phyloP scores from a whole-genome alignment of 2,797 vertebrate species.

The Geotrypetes seraphini region DNA sequence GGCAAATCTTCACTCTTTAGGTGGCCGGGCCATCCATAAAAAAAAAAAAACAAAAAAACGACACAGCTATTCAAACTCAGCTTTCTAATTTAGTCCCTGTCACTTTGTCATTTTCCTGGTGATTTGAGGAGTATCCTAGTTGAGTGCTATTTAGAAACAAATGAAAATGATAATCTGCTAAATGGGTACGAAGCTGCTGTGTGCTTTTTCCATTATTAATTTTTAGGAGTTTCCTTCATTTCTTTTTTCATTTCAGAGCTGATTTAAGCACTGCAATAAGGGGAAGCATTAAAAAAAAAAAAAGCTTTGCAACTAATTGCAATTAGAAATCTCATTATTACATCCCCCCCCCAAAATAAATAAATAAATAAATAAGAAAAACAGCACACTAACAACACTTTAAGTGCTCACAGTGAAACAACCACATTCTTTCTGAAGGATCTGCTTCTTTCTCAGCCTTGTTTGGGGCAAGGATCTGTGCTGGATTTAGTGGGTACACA shows the following conservation, averaged over 20 bases:
- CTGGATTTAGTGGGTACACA: too few relatives aligned
- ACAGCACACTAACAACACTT: too few relatives aligned
- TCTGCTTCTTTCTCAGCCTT: too few relatives aligned
- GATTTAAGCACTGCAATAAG: conserved; percentile 8
- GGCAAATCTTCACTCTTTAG: conserved; percentile 25
- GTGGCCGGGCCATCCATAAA: conserved; percentile 22
- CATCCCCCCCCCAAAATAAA: too few relatives aligned
- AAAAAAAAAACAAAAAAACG: conserved; percentile 31
- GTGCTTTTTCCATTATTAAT: conserved; percentile 23
- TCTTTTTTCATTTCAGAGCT: conserved; percentile 8
- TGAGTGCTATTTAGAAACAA: conserved; percentile 24
- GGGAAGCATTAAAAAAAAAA: conserved; percentile 3
- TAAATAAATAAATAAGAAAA: too few relatives aligned
- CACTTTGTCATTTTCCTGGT: conserved; percentile 20
- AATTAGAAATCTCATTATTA: conserved; percentile 11
- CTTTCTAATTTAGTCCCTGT: conserved; percentile 23
- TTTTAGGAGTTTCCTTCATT: conserved; percentile 7
- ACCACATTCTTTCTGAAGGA: too few relatives aligned
- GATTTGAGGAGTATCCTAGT: conserved; percentile 24
- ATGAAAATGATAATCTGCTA: conserved; percentile 9
- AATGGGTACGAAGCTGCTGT: conserved; percentile 12
- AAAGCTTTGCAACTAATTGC: background rate
- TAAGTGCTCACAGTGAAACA: too few relatives aligned
- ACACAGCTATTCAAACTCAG: conserved; percentile 19
- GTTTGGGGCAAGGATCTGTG: too few relatives aligned